Conservation (phyloP, 2,113 vertebrate genomes). For the Leuciscus idus region DNA sequence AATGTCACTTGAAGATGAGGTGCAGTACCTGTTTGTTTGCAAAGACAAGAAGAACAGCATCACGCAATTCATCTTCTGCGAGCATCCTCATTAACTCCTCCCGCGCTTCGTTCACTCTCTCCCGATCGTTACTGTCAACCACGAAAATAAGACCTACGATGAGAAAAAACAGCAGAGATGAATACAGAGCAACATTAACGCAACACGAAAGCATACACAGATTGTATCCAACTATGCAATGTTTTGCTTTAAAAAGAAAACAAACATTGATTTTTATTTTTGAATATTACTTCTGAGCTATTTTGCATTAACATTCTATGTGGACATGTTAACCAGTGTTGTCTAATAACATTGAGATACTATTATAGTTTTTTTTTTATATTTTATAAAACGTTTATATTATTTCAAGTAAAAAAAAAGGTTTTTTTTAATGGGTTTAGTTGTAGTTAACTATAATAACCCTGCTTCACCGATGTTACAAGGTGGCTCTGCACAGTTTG, state of each 20-base stretch:
- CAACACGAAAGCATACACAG: neutral
- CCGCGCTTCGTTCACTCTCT: slow-evolving; percentile 93
- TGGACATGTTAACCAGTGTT: neutral
- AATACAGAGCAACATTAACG: neutral
- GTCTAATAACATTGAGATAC: neutral
- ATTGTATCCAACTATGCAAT: neutral
- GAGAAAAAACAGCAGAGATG: slow-evolving; percentile 2
- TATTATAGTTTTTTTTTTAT: neutral
- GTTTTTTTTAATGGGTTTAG: neutral
- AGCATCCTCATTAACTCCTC: slow-evolving; percentile 99
- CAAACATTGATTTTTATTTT: neutral
- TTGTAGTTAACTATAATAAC: neutral
- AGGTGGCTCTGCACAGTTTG: slow-evolving; percentile 1
- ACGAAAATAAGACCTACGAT: slow-evolving; percentile 92
- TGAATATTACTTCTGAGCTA: neutral
- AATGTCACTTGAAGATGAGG: too few relatives aligned
- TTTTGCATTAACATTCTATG: neutral
- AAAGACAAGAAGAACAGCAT: slow-evolving; percentile 94
- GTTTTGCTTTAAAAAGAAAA: neutral
- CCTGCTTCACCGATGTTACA: neutral
- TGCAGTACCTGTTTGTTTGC: slow-evolving; percentile 91
- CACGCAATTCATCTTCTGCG: slow-evolving; percentile 92
- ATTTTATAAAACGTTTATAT: too few relatives aligned
- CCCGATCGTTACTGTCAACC: slow-evolving; percentile 96
- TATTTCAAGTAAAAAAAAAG: neutral